Conservation (phyloP, 2,797 vertebrate genomes). For the Myoxocephalus aenaeus region DNA sequence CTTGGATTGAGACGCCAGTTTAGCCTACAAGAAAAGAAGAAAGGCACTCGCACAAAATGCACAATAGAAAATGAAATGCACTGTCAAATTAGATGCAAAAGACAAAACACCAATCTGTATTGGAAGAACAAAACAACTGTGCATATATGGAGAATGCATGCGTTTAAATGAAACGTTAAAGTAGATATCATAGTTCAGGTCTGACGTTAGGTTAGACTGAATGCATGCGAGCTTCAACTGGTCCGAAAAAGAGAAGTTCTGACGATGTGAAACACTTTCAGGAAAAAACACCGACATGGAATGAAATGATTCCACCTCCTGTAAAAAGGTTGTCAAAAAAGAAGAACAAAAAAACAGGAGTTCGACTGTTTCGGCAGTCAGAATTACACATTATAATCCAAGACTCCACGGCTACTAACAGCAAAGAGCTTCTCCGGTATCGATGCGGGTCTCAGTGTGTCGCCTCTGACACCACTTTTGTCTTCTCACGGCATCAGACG, state of each 20-base stretch:
- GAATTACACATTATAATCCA: neutral
- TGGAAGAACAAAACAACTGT: conserved; percentile 41
- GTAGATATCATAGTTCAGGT: conserved; percentile 52
- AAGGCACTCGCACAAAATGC: conserved; percentile 36
- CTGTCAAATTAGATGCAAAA: conserved; percentile 47
- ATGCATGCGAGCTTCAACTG: conserved; percentile 68
- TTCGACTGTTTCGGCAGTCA: conserved; percentile 15
- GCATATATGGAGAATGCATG: conserved; percentile 75
- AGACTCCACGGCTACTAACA: conserved; percentile 2
- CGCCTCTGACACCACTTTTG: conserved; percentile 53
- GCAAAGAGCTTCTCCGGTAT: conserved; percentile 7
- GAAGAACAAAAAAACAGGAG: neutral
- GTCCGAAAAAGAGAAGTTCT: conserved; percentile 24
- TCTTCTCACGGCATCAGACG: conserved; percentile 42
- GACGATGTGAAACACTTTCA: conserved; percentile 35
- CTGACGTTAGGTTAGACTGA: conserved; percentile 57
- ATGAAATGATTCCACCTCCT: conserved; percentile 20
- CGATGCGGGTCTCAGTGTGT: conserved; percentile 7
- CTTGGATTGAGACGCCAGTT: conserved; percentile 41
- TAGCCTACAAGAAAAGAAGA: conserved; percentile 29
- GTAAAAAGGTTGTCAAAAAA: conserved; percentile 9
- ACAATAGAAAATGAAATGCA: conserved; percentile 39
- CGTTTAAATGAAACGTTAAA: conserved; percentile 67
- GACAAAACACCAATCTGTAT: conserved; percentile 6
- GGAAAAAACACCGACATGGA: conserved; percentile 26